Conservation (phyloP, 2,113 vertebrate species). For the Ammodytes marinus region DNA sequence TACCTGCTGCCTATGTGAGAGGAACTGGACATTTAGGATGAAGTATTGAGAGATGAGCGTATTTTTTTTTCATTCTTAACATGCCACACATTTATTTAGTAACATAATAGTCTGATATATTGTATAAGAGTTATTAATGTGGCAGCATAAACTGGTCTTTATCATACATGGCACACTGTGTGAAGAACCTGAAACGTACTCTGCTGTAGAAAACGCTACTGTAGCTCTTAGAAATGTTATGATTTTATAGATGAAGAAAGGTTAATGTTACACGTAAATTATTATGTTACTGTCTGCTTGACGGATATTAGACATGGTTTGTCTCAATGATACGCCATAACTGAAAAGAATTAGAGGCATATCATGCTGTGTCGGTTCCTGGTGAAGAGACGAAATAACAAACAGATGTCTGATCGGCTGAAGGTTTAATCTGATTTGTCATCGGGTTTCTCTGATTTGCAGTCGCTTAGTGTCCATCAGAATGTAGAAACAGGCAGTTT, state of each 20-base stretch:
- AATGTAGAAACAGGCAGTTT: neutral
- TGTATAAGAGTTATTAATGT: slow-evolving; percentile 39
- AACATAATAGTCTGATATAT: slow-evolving; percentile 46
- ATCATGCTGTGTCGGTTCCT: neutral
- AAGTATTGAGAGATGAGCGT: slow-evolving; percentile 37
- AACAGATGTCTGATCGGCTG: slow-evolving; percentile 19
- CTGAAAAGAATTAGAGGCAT: slow-evolving; percentile 20
- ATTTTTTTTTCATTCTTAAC: slow-evolving; percentile 59
- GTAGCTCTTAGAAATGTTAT: slow-evolving; percentile 74
- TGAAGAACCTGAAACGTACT: slow-evolving; percentile 63
- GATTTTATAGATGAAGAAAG: slow-evolving; percentile 57
- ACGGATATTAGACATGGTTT: slow-evolving; percentile 38
- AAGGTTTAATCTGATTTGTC: slow-evolving; percentile 12
- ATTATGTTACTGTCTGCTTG: slow-evolving; percentile 47
- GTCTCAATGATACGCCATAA: slow-evolving; percentile 13
- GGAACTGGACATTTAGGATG: slow-evolving; percentile 37
- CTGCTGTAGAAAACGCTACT: slow-evolving; percentile 75
- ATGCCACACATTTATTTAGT: slow-evolving; percentile 50
- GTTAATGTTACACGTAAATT: slow-evolving; percentile 52
- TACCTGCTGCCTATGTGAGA: slow-evolving; percentile 56
- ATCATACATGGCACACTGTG: slow-evolving; percentile 58
- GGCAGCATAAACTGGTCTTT: slow-evolving; percentile 54
- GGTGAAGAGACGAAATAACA: slow-evolving; percentile 1
- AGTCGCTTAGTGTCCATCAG: slow-evolving; percentile 6
- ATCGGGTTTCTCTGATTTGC: slow-evolving; percentile 18